Percentiles rank a stretch among this genome's conserved stretches.
phyloP scores from a whole-genome alignment of 1,140 invertebrate genomes.

The Phortica variegata region DNA sequence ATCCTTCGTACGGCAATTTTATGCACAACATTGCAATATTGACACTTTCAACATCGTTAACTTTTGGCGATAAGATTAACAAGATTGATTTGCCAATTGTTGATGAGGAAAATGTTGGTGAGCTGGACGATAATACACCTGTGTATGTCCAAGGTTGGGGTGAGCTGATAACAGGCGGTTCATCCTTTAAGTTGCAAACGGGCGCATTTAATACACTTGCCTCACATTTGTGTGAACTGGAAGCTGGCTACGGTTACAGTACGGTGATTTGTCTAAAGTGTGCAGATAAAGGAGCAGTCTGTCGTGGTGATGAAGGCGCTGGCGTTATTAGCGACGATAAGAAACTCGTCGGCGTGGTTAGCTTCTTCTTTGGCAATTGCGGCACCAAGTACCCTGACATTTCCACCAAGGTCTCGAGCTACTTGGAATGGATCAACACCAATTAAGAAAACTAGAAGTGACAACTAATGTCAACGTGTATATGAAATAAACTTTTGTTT shows the following conservation, averaged over 20 bases:
- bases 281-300: constrained; percentile 32
- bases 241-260: constrained; percentile 39
- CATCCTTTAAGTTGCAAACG: constrained; percentile 39
- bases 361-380: constrained; percentile 42
- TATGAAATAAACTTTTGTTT: no score
- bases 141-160: constrained; percentile 44
- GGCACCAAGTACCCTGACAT: constrained; percentile 42
- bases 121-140: constrained; percentile 28
- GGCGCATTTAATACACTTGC: constrained; percentile 29
- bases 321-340: constrained; percentile 27
- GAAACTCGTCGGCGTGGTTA: constrained; percentile 24
- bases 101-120: constrained; percentile 1
- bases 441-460: no score
- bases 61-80: constrained; percentile 43
- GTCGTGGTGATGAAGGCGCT: constrained; percentile 39
- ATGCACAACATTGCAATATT: constrained; percentile 60
- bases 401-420: constrained; percentile 25
- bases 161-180: constrained; percentile 22
- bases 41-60: constrained; percentile 37
- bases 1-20: constrained; percentile 52
- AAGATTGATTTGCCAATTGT: constrained; percentile 31
- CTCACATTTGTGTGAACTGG: constrained; percentile 26
- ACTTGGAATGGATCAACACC: constrained; percentile 30
- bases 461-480: no score
- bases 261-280: constrained; percentile 31